Evolutionary conservation across 1,140 invertebrate species (phyloP).

Genomic region (Camponotus pennsylvanicus): DNA sequence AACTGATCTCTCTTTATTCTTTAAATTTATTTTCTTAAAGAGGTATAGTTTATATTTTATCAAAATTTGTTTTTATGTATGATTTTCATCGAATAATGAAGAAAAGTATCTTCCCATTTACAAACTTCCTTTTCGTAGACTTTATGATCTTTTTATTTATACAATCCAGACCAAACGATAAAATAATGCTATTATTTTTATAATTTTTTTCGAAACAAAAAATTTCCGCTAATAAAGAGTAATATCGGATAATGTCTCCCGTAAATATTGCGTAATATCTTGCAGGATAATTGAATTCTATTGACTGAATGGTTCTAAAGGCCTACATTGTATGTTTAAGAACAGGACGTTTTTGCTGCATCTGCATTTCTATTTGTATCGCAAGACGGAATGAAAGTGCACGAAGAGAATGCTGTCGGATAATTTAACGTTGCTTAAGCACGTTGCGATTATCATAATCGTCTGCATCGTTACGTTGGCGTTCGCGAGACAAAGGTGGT

Average conservation of each 20-base stretch:
- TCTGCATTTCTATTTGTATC: constrained; percentile 44
- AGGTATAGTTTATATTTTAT: not conserved
- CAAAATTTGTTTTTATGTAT: not conserved
- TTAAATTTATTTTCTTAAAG: not conserved
- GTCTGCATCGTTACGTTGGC: constrained; percentile 31
- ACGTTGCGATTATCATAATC: constrained; percentile 44
- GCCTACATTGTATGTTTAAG: not conserved
- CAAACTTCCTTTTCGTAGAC: not conserved
- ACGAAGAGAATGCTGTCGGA: not conserved
- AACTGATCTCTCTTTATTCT: not conserved
- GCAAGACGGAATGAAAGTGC: constrained; percentile 26
- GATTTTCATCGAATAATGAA: constrained; percentile 45
- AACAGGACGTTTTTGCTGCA: not conserved
- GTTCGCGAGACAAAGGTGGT: not conserved
- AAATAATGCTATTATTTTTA: constrained; percentile 16
- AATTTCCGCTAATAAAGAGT: constrained; percentile 52
- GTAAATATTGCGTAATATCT: constrained; percentile 56
- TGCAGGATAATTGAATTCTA: not conserved
- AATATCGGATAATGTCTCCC: constrained; percentile 18
- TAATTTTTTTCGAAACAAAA: constrained; percentile 60
- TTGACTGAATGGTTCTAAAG: not conserved
- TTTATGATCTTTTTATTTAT: constrained; percentile 72
- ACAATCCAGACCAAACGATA: constrained; percentile 29
- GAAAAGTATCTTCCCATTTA: constrained; percentile 37
- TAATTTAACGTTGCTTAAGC: constrained; percentile 45